phyloP scores from a whole-genome alignment of 2,888 invertebrate genomes.

The Artemia sp. region DNA sequence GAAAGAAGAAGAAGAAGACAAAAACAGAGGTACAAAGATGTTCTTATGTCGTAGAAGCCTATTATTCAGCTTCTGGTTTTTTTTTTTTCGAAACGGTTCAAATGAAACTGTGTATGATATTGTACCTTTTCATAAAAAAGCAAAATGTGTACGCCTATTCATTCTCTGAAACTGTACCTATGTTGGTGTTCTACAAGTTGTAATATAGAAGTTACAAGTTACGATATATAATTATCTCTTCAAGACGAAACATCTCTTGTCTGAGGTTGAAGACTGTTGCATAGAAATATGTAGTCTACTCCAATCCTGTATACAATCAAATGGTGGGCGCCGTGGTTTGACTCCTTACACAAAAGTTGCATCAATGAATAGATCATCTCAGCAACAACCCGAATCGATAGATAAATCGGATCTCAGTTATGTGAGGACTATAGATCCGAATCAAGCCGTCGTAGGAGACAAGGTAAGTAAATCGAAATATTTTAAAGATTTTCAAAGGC shows the following conservation, averaged over 20 bases:
- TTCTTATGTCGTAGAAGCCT: no score
- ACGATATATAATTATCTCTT: conserved; percentile 20
- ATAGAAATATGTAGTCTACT: conserved; percentile 64
- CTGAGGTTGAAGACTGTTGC: conserved; percentile 66
- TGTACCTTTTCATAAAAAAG: background rate
- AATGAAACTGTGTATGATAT: background rate
- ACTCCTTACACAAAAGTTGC: conserved; percentile 79
- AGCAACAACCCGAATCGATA: conserved; percentile 34
- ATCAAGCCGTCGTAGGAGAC: conserved; percentile 50
- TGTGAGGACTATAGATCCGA: conserved; percentile 30
- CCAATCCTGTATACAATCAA: conserved; percentile 68
- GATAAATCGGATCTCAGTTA: conserved; percentile 18
- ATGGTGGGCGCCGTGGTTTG: conserved; percentile 43
- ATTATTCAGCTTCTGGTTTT: no score
- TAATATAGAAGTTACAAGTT: no score
- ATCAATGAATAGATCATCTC: conserved; percentile 61
- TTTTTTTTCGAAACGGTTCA: no score
- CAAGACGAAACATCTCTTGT: conserved; percentile 47
- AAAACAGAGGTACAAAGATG: no score
- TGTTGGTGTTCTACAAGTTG: background rate
- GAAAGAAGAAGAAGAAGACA: no score
- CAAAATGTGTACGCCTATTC: background rate
- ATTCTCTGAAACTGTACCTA: background rate
- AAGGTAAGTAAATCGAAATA: conserved; percentile 37
- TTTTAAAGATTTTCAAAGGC: conserved; percentile 16